A percentile compares a stretch with the other conserved stretches of the same genome.
Evolutionary conservation across 1,140 invertebrate genomes (phyloP).

Genomic region (Drosophila truncata): DNA sequence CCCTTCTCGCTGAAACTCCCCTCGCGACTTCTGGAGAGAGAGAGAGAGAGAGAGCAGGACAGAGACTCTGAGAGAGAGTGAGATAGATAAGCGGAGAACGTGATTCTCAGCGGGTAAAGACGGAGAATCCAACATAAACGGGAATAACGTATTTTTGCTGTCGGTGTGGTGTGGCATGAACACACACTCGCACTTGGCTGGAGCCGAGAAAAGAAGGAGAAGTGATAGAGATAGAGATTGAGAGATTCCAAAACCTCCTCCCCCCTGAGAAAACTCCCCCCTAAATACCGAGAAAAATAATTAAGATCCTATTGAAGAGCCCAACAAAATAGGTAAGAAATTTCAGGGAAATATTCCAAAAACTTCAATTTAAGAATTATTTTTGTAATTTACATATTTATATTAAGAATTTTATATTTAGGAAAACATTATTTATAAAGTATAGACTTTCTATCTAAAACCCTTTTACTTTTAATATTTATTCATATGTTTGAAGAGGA

Average conservation of each 20-base stretch:
- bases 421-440: no score
- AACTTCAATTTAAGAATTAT: background rate
- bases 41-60: conserved; percentile 17
- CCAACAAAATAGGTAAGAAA: background rate
- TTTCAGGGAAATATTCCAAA: background rate
- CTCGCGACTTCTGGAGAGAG: conserved; percentile 30
- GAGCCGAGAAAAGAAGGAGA: conserved; percentile 11
- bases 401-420: no score
- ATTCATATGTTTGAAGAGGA: background rate
- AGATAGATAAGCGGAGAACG: conserved; percentile 47
- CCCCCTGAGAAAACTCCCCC: background rate
- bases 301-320: background rate
- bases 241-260: conserved; percentile 20
- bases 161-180: conserved; percentile 69
- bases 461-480: background rate
- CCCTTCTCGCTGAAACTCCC: conserved; percentile 71
- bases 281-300: conserved; percentile 18
- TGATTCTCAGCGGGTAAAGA: conserved; percentile 63
- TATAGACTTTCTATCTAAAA: background rate
- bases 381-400: no score
- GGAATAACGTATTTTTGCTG: conserved; percentile 81
- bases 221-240: conserved; percentile 37
- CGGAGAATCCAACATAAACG: conserved; percentile 70
- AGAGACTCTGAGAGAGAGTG: conserved; percentile 14
- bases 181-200: conserved; percentile 31